A percentile compares a stretch with the other conserved stretches of the same genome.
These are phyloP conservation scores for Rousettus madagascariensis DNA, from an alignment of 2,797 vertebrate genomes.

Conservation along the genomic window DNA sequence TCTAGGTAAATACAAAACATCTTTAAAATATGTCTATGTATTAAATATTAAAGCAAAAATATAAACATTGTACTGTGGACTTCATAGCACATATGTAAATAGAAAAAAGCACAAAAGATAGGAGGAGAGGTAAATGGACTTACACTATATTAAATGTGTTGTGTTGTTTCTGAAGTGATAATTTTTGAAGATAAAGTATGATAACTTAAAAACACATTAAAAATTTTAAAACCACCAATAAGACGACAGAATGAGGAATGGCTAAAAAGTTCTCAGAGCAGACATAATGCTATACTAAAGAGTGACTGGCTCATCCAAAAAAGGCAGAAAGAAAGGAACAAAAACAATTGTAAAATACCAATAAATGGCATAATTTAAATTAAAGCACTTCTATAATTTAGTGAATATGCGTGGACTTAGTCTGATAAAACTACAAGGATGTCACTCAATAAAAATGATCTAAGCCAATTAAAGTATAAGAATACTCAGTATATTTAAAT, in stretches of 20 bases:
- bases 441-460: neutral
- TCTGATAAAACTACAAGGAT: neutral
- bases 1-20: neutral
- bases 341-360: neutral
- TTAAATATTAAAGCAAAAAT: neutral
- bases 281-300: neutral
- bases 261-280: neutral
- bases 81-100: neutral
- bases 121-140: neutral
- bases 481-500: neutral
- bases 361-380: neutral
- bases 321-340: neutral
- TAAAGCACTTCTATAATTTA: neutral
- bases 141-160: neutral
- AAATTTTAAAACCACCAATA: neutral
- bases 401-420: neutral
- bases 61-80: neutral
- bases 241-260: neutral
- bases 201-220: neutral
- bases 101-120: neutral
- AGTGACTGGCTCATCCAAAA: neutral
- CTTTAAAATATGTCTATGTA: neutral
- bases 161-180: neutral
- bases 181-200: neutral
- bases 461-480: neutral